Conservation (phyloP, 2,888 invertebrate genomes). For the Aleiodes alternator region DNA sequence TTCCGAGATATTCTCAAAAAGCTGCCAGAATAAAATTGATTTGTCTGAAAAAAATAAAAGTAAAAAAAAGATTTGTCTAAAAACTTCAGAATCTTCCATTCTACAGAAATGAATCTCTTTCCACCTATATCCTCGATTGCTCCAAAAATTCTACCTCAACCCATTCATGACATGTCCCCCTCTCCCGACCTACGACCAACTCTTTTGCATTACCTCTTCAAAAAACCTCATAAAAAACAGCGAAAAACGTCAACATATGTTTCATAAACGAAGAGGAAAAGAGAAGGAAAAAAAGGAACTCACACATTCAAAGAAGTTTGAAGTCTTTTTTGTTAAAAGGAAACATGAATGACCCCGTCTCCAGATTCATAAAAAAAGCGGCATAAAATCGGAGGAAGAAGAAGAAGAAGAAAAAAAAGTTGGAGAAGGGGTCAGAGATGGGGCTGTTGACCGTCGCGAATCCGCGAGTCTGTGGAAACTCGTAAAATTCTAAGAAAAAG, state of each 20-base stretch:
- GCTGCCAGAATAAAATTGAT: too few relatives aligned
- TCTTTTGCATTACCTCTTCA: neutral
- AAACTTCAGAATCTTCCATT: too few relatives aligned
- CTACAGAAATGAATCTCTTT: too few relatives aligned
- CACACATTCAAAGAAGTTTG: conserved; percentile 13
- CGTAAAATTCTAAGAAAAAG: neutral
- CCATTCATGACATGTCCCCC: conserved; percentile 18
- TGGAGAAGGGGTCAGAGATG: neutral
- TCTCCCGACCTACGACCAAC: conserved; percentile 13
- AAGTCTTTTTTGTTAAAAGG: neutral
- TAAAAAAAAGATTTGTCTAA: too few relatives aligned
- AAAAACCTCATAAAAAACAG: conserved; percentile 38
- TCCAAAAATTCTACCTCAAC: conserved; percentile 22
- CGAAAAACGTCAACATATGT: conserved; percentile 46
- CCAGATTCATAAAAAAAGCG: conserved; percentile 22
- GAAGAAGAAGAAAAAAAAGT: conserved; percentile 1
- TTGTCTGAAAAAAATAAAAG: too few relatives aligned
- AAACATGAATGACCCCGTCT: conserved; percentile 27
- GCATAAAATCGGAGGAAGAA: neutral
- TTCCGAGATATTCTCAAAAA: too few relatives aligned
- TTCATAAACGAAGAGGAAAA: conserved; percentile 15
- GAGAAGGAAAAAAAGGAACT: neutral
- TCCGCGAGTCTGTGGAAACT: neutral
- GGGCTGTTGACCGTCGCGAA: conserved; percentile 30
- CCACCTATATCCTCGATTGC: neutral